A percentile compares a stretch with the other conserved stretches of the same genome.
Evolutionary conservation across 2,797 vertebrate species (phyloP).

Genomic region (Danio aesculapii): DNA sequence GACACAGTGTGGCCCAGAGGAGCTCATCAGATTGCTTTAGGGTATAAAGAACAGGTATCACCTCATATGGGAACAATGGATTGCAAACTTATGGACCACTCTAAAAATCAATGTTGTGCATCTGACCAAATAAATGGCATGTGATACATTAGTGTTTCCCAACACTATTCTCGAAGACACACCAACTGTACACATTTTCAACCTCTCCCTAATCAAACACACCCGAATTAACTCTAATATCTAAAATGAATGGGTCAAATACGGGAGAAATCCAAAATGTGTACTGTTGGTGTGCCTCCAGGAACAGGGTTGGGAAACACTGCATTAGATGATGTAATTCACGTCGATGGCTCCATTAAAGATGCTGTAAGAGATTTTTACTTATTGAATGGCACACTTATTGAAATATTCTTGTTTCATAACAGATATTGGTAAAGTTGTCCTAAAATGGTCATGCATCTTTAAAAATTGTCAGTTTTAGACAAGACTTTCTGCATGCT

Average conservation of each 20-base stretch:
- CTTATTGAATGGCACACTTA: neutral
- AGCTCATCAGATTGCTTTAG: constrained; percentile 13
- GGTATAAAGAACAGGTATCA: neutral
- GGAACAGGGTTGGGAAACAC: too few relatives aligned
- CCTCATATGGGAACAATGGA: neutral
- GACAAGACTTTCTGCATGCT: neutral
- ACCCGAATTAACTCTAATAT: too few relatives aligned
- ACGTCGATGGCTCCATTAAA: neutral
- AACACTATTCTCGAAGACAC: too few relatives aligned
- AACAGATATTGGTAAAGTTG: neutral
- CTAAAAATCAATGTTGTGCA: constrained; percentile 7
- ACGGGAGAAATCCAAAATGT: too few relatives aligned
- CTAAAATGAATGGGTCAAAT: too few relatives aligned
- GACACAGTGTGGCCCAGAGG: neutral
- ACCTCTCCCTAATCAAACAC: too few relatives aligned
- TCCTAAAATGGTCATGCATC: neutral
- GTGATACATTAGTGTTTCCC: neutral
- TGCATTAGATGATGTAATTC: neutral
- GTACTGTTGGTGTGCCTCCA: too few relatives aligned
- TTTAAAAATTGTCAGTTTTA: too few relatives aligned
- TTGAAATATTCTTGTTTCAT: neutral
- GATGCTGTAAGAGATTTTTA: neutral
- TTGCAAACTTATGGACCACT: constrained; percentile 16
- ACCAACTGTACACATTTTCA: too few relatives aligned
- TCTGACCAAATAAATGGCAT: neutral